A percentile compares a stretch with the other conserved stretches of the same genome.
Evolutionary conservation across 92 coral and sea anemone genomes (phyloP).

Genomic region (Meandrina meandrites): DNA sequence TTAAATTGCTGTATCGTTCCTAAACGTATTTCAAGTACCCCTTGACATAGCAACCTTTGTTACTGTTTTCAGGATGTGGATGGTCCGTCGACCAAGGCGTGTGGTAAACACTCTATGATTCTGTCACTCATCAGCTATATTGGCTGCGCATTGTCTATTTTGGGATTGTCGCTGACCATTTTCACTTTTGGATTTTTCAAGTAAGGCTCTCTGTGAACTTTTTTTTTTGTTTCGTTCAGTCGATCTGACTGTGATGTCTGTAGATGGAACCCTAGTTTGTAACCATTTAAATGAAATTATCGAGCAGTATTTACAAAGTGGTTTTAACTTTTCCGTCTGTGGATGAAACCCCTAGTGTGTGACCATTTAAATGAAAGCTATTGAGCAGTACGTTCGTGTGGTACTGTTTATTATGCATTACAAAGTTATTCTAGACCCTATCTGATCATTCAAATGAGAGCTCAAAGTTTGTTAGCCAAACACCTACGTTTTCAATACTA

Average conservation of each 20-base stretch:
- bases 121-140: conserved; percentile 83
- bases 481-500: too few relatives aligned
- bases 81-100: conserved; percentile 88
- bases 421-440: neutral
- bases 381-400: neutral
- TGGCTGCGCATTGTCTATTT: conserved; percentile 89
- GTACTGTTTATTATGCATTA: neutral
- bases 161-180: conserved; percentile 87
- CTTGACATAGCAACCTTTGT: neutral
- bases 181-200: conserved; percentile 87
- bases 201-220: conserved; percentile 51
- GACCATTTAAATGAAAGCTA: neutral
- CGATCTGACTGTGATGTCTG: neutral
- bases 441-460: neutral
- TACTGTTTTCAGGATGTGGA: conserved; percentile 79
- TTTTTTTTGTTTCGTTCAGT: too few relatives aligned
- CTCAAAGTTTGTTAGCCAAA: too few relatives aligned
- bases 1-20: too few relatives aligned
- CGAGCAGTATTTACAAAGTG: neutral
- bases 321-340: too few relatives aligned
- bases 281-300: neutral
- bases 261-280: neutral
- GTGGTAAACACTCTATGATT: conserved; percentile 87
- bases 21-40: too few relatives aligned
- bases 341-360: neutral